Conservation (phyloP, 2,888 invertebrate species). For the Sinotaia quadrata region DNA sequence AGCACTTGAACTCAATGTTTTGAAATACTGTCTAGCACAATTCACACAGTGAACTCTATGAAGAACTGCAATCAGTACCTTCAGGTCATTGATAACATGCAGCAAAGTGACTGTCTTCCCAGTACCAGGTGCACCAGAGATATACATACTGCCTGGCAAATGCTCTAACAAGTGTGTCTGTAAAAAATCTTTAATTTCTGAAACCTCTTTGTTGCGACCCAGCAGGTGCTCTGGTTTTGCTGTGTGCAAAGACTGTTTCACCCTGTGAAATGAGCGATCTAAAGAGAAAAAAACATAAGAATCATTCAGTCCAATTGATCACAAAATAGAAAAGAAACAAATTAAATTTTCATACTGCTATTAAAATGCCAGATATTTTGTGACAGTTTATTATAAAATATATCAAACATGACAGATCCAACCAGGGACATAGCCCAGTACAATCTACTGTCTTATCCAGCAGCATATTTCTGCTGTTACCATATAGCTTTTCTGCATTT, state of each 20-base stretch:
- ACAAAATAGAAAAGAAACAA: no score
- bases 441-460: no score
- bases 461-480: no score
- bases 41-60: neutral
- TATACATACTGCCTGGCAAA: slow-evolving; percentile 87
- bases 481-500: no score
- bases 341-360: no score
- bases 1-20: neutral
- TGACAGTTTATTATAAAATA: no score
- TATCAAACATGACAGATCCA: no score
- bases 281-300: slow-evolving; percentile 23
- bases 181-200: slow-evolving; percentile 81
- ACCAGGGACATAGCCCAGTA: no score
- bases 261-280: slow-evolving; percentile 61
- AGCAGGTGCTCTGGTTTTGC: slow-evolving; percentile 73
- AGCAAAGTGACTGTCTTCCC: slow-evolving; percentile 94
- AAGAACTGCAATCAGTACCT: no score
- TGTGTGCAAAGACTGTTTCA: slow-evolving; percentile 75
- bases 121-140: slow-evolving; percentile 97
- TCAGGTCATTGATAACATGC: slow-evolving; percentile 80
- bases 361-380: no score
- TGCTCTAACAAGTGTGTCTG: slow-evolving; percentile 78
- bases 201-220: slow-evolving; percentile 86
- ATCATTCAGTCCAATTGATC: neutral
- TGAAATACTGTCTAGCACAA: neutral